Conservation (phyloP, 2,113 vertebrate species). For the Sigmodon hispidus region DNA sequence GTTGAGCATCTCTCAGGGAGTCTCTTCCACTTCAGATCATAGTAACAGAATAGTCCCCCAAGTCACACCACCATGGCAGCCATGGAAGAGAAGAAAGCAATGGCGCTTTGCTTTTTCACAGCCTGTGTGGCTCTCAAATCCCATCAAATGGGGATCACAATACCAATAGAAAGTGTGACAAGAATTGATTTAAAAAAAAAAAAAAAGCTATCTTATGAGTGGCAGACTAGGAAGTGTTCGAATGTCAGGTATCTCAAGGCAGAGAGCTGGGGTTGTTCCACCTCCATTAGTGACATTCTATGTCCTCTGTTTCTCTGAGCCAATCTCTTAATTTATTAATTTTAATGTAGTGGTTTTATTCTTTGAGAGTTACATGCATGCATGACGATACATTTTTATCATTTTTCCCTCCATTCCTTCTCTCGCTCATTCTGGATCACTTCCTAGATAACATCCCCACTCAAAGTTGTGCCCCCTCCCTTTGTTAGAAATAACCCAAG, state of each 20-base stretch:
- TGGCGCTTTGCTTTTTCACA: background rate
- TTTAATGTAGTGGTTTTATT: background rate
- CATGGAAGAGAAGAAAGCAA: background rate
- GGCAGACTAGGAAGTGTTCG: background rate
- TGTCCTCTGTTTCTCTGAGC: background rate
- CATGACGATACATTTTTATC: background rate
- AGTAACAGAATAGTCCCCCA: background rate
- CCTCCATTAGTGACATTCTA: background rate
- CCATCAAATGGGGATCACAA: background rate
- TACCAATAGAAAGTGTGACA: background rate
- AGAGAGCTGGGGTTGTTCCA: background rate
- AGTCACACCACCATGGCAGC: background rate
- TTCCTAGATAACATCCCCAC: background rate
- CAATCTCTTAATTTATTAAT: background rate
- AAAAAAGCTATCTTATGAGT: fast-evolving
- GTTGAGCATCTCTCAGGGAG: background rate
- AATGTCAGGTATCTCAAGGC: background rate
- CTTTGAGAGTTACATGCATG: background rate
- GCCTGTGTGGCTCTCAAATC: background rate
- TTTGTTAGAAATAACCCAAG: background rate
- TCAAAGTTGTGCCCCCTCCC: background rate
- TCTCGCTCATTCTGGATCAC: background rate
- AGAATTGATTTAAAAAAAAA: background rate
- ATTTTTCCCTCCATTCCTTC: background rate
- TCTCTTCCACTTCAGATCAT: background rate